These are phyloP conservation scores for Neotoxoptera formosana DNA, from an alignment of 1,140 invertebrate species.

Conservation along the genomic window DNA sequence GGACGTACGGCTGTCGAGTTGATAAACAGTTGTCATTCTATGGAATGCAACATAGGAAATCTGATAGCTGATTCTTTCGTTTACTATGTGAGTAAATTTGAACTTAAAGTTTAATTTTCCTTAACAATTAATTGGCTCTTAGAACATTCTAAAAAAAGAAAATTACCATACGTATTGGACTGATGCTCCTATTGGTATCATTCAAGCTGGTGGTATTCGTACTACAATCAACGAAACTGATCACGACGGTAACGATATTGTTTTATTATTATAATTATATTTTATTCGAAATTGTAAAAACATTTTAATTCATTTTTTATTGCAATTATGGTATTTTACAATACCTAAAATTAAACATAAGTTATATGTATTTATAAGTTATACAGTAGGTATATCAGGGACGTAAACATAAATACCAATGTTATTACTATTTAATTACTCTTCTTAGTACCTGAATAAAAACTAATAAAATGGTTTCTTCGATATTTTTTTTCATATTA, in stretches of 20 bases:
- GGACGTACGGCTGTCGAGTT: constrained; percentile 74
- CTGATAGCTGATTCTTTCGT: constrained; percentile 78
- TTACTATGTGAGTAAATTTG: constrained; percentile 65
- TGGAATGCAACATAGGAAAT: constrained; percentile 88
- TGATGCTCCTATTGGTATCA: constrained; percentile 34
- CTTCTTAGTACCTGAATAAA: no score
- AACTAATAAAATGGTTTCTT: background rate
- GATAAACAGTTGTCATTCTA: constrained; percentile 72
- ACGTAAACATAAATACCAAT: no score
- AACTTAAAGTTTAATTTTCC: background rate
- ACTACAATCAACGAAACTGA: constrained; percentile 38
- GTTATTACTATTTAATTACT: no score
- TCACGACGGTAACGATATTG: constrained; percentile 18
- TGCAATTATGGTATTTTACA: background rate
- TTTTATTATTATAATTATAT: background rate
- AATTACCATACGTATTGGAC: background rate
- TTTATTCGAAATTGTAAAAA: background rate
- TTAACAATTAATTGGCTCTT: background rate
- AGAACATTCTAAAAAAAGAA: background rate
- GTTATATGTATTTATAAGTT: no score
- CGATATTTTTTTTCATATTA: background rate
- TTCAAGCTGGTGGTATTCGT: constrained; percentile 46
- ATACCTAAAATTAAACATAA: no score
- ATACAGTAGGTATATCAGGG: no score
- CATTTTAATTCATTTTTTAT: background rate